Evolutionary conservation across 2,797 vertebrate species (phyloP).

Genomic region (Darevskia mixta): DNA sequence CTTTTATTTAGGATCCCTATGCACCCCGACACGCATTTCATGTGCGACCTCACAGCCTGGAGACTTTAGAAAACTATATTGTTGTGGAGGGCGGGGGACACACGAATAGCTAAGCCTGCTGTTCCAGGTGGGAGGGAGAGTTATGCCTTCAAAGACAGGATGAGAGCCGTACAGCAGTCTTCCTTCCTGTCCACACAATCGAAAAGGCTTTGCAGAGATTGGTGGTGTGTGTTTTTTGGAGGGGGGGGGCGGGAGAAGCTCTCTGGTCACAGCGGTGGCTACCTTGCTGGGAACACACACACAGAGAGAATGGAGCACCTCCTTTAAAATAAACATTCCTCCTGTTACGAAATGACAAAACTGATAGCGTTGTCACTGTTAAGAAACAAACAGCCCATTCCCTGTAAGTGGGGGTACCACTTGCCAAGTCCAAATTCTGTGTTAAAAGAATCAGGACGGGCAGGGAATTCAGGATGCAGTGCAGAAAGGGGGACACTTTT

Average conservation of each 20-base stretch:
- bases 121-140: not conserved
- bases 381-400: not conserved
- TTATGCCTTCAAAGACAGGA: not conserved
- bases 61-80: constrained; percentile 41
- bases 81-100: not conserved
- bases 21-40: not conserved
- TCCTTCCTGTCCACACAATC: not conserved
- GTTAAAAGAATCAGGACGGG: not conserved
- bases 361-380: not conserved
- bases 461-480: not conserved
- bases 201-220: not conserved
- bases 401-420: not conserved
- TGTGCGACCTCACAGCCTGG: not conserved
- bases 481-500: too few species aligned
- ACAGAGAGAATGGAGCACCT: not conserved
- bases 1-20: not conserved
- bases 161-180: not conserved
- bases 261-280: not conserved
- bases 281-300: not conserved
- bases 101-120: not conserved
- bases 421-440: not conserved
- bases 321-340: not conserved
- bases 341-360: not conserved
- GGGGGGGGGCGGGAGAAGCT: not conserved
- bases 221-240: not conserved